Evolutionary conservation across 2,113 vertebrate genomes (phyloP), one percentile per base, ranked within the genome.

Genomic region (Pavo muticus): DNA sequence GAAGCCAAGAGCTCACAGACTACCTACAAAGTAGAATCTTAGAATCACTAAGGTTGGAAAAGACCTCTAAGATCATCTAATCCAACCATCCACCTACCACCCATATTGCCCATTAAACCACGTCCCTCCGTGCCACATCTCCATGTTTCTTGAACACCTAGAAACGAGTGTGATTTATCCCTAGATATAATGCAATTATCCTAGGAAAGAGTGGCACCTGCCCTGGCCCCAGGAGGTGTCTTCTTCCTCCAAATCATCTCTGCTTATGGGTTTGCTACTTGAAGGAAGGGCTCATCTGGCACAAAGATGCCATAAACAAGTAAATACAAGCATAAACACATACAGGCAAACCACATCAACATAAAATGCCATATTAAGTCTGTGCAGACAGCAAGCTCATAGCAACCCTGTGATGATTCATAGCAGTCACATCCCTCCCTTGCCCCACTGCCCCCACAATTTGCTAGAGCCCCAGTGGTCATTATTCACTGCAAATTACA

Each of bases 401-500:
- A 48, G 29, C 17, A 44, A 61, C 42, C 25, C 74, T 37, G 54
- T n/a, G 78, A 47, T 83, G 87, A 96, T 89, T 92, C 84, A 92
- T 54, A 39, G 67, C 45, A 20, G 0, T 29, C 84, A 45, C 39
- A 61, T 82, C 37, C 52, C 73, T 65, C 74, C 57, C 52, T 91
- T 87, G 81, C 78, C 78, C 74, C 42, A 63, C 68, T 94, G 75
- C 72, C 82, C 72, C 59, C 11, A 63, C 72, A 67, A 72, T 85
- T 87, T 94, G 71, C 40, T 73, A 13, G 82, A 89, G 56, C 68
- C 91, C 78, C 84, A 56, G 59, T 47, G 87, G 92, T 94, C 87
- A 94, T 96, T 95, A 89, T 14, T 96, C 94, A 97, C 89, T 85
- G 78, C 40, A 89, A 95, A 81, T 39, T 81, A 39, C 30, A 12